These are phyloP conservation scores for Galbula dea DNA, from an alignment of 2,113 vertebrate species.

Conservation along the genomic window DNA sequence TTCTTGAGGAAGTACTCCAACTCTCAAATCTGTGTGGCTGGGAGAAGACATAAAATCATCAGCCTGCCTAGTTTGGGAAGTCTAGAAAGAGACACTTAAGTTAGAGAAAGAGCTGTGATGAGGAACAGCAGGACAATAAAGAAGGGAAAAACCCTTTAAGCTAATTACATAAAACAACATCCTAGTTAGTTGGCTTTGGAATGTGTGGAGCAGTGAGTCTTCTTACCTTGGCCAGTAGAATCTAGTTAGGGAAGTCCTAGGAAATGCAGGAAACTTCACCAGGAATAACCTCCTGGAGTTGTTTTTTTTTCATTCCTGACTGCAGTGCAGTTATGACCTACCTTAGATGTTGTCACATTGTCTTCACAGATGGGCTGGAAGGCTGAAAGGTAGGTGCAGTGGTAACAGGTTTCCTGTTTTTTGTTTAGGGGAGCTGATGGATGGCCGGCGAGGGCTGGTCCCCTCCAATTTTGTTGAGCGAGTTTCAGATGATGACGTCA, in stretches of 20 bases:
- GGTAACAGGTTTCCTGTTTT: conserved; percentile 60
- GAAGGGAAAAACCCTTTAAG: neutral
- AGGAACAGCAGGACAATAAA: neutral
- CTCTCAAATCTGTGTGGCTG: neutral
- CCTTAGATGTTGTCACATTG: neutral
- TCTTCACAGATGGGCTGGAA: neutral
- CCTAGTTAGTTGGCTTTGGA: neutral
- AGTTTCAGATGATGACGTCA: conserved; percentile 91
- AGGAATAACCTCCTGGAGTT: neutral
- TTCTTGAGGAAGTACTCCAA: neutral
- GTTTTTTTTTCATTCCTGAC: neutral
- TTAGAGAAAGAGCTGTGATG: neutral
- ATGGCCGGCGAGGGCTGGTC: conserved; percentile 94
- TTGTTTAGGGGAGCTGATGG: conserved; percentile 92
- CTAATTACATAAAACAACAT: neutral
- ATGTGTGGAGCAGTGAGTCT: neutral
- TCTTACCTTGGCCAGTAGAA: neutral
- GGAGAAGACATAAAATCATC: neutral
- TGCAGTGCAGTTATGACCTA: neutral
- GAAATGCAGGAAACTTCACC: neutral
- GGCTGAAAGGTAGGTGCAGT: neutral
- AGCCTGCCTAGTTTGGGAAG: neutral
- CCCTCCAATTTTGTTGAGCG: conserved; percentile 98
- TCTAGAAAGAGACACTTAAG: neutral
- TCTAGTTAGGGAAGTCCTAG: neutral